Conservation (phyloP, 1,140 invertebrate species). For the Sitobion miscanthi region DNA sequence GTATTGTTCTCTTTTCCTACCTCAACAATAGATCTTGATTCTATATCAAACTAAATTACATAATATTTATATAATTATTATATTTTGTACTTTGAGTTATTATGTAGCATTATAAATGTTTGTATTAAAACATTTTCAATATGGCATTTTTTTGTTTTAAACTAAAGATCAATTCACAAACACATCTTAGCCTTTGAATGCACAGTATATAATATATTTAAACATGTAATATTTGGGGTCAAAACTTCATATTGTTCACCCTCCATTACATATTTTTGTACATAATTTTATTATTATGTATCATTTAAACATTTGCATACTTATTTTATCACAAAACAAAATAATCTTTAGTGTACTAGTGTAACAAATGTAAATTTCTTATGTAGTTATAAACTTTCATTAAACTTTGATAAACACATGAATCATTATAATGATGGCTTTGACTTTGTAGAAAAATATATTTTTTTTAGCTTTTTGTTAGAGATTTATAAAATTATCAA, state of each 20-base stretch:
- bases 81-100: neutral
- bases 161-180: neutral
- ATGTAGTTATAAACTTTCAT: too few relatives aligned
- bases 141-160: neutral
- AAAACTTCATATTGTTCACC: neutral
- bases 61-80: neutral
- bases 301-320: neutral
- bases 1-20: neutral
- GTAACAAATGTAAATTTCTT: too few relatives aligned
- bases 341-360: neutral
- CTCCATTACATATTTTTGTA: neutral
- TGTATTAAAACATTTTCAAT: neutral
- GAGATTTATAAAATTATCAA: too few relatives aligned
- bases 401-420: too few relatives aligned
- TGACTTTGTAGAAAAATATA: too few relatives aligned
- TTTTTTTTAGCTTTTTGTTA: too few relatives aligned
- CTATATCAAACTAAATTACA: neutral
- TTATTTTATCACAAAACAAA: neutral
- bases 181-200: neutral
- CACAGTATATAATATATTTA: neutral
- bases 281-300: neutral
- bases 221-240: neutral
- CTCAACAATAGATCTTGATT: neutral
- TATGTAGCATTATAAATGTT: neutral
- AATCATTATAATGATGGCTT: too few relatives aligned